A percentile compares a stretch with the other conserved stretches of the same genome.
Conservation (phyloP, 2,113 vertebrate species). For the Ammodramus savannarum region DNA sequence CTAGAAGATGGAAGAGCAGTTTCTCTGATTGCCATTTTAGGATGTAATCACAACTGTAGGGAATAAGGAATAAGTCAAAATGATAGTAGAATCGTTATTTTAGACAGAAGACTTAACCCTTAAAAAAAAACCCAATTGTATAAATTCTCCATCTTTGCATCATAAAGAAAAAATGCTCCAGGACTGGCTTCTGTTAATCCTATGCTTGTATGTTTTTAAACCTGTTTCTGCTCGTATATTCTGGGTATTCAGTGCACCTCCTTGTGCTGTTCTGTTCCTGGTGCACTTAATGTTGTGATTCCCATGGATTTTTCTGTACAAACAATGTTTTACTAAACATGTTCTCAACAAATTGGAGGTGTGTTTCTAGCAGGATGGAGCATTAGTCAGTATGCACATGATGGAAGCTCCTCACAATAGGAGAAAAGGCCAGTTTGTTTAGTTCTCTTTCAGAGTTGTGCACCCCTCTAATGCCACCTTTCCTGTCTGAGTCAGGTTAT, state of each 20-base stretch:
- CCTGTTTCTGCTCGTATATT: neutral
- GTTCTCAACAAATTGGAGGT: conserved; percentile 53
- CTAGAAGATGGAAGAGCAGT: neutral
- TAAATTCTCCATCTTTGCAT: neutral
- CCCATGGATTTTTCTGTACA: conserved; percentile 20
- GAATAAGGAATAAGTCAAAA: neutral
- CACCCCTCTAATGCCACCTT: conserved; percentile 73
- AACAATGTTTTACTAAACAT: conserved; percentile 40
- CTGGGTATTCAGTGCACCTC: neutral
- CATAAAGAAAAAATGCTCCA: neutral
- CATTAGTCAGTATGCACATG: conserved; percentile 59
- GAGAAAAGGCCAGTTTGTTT: conserved; percentile 68
- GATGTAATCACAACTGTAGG: neutral
- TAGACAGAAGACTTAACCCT: neutral
- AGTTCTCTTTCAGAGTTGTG: conserved; percentile 55
- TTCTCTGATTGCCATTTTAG: neutral
- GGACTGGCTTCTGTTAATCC: neutral
- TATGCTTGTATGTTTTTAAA: neutral
- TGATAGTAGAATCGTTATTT: neutral
- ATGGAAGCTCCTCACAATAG: conserved; percentile 62
- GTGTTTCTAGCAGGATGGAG: conserved; percentile 33
- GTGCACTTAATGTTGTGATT: neutral
- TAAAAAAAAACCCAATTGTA: neutral
- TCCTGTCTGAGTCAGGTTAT: conserved; percentile 75
- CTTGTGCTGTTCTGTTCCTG: neutral